A percentile compares a stretch with the other conserved stretches of the same genome.
These are phyloP conservation scores for Chlorodrepanis virens DNA, from an alignment of 2,113 vertebrate genomes.

Conservation along the genomic window DNA sequence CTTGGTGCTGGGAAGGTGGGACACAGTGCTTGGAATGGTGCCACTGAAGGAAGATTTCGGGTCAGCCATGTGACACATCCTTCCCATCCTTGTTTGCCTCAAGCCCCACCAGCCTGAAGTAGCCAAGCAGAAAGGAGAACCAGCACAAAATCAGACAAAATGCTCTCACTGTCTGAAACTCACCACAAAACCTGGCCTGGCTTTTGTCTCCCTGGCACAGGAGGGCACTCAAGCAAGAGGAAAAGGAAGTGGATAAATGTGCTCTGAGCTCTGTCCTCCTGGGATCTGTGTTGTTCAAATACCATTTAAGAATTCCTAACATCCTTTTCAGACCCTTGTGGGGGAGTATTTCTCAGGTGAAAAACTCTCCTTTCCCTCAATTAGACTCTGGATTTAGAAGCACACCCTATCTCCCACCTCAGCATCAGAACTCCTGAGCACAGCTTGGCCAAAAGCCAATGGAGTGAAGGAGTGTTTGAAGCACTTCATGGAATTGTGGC, in stretches of 20 bases:
- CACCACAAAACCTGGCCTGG: accelerated
- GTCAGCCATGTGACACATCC: accelerated
- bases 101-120: accelerated
- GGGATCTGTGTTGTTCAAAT: not conserved
- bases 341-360: not conserved
- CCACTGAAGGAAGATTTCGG: not conserved
- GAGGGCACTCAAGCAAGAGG: not conserved
- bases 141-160: not conserved
- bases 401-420: not conserved
- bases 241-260: not conserved
- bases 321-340: not conserved
- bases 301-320: not conserved
- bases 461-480: not conserved
- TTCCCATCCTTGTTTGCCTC: not conserved
- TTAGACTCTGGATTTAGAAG: not conserved
- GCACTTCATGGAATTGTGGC: not conserved
- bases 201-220: not conserved
- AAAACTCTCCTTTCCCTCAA: not conserved
- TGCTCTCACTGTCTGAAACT: not conserved
- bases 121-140: not conserved
- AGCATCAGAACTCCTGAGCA: not conserved
- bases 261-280: not conserved
- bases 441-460: not conserved
- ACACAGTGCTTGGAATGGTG: accelerated
- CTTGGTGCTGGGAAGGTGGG: accelerated